Base-by-base conservation (phyloP, 2,888 invertebrate species). In the Mythimna loreyi region DNA sequence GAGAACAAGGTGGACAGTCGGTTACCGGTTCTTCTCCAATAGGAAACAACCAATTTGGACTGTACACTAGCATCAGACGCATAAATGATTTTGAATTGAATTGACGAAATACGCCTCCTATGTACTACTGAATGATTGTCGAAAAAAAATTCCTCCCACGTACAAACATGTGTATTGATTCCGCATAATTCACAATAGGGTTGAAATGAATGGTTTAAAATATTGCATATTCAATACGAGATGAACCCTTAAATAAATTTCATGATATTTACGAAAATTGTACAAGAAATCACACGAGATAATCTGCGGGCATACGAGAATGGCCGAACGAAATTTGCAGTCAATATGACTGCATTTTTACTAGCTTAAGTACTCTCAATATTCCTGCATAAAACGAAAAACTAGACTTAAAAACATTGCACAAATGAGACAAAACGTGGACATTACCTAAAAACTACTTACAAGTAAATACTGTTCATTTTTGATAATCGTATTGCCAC, bases 401-500 rank as follows among this genome's bases (percentile, higher is more conserved):
- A 47, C 6, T 67, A 71, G 72, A 72, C n/a, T 67, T 61, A 65
- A 72, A 80, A 84, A 78, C 73, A 78, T 59, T 75, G 67, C 67
- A 73, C 23, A 53, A 56, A 25, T 25, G 60, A 70, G 71, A 67
- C 61, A 61, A 65, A 61, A 67, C 58, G 60, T 47, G 58, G 52
- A 80, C 70, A 75, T 67, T 72, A 9, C 67, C 78, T 80, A 82
- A 21, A 47, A 33, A 7, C 72, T 84, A 81, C 52, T 43, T 21
- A 33, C 19, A 60, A 45, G n/a, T 50, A 77, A 86, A 87, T 85
- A 87, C 85, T 85, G 86, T 25, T 85, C 86, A 92, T 91, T 94
- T 92, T 62, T 87, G 90, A 82, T 91, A 92, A 23, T 87, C 87
- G 60, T 91, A 92, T 6, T 83, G 81, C 94, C 94, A 95, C 0